Conservation (phyloP, 2,797 vertebrate genomes). For the Mallotus villosus region DNA sequence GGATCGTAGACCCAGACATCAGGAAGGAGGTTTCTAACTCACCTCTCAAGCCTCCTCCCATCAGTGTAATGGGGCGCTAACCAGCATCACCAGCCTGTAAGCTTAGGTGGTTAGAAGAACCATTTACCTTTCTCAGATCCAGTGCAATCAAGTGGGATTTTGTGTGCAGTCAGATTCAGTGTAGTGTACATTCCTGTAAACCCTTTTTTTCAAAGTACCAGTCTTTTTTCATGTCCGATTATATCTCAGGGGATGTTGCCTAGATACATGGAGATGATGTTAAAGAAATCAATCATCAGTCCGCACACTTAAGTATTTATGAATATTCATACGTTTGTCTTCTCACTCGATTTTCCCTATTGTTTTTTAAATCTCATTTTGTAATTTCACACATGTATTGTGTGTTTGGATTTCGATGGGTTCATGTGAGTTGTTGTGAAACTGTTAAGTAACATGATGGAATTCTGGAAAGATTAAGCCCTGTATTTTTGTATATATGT, state of each 20-base stretch:
- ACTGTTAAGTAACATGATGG: conserved; percentile 41
- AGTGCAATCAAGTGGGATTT: neutral
- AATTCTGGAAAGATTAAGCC: conserved; percentile 43
- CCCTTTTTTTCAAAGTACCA: conserved; percentile 17
- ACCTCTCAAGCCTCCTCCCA: neutral
- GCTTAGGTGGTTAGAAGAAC: conserved; percentile 17
- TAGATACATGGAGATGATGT: conserved; percentile 25
- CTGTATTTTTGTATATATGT: conserved; percentile 57
- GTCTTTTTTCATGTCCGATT: conserved; percentile 35
- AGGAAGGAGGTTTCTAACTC: neutral
- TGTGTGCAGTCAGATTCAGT: conserved; percentile 27
- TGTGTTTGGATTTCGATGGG: conserved; percentile 29
- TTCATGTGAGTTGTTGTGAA: conserved; percentile 37
- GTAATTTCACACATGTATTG: conserved; percentile 42
- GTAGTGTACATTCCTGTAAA: conserved; percentile 59
- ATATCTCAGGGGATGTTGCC: conserved; percentile 40
- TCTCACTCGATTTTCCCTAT: conserved; percentile 14
- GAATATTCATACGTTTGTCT: conserved; percentile 14
- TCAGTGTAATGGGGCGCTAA: neutral
- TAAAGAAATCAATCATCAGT: conserved; percentile 6
- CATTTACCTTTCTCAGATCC: conserved; percentile 3
- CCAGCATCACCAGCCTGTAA: conserved; percentile 11
- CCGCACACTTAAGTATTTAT: conserved; percentile 23
- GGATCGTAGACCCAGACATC: neutral
- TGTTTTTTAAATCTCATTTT: conserved; percentile 22